These are phyloP conservation scores for Marasmarcha lunaedactyla DNA, from an alignment of 2,888 invertebrate species.

Conservation along the genomic window DNA sequence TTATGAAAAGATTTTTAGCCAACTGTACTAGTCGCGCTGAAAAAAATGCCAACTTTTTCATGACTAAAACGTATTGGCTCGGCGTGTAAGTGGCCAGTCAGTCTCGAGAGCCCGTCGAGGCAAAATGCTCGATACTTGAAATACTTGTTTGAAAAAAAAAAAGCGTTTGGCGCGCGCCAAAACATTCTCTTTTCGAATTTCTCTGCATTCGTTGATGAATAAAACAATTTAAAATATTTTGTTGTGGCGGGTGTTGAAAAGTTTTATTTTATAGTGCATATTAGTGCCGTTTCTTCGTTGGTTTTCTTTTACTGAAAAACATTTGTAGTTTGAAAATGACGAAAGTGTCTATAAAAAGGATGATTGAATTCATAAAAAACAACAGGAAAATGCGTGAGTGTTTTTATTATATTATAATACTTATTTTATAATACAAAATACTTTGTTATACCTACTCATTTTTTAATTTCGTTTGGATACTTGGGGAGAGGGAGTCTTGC, in stretches of 20 bases:
- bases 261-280: too few species aligned
- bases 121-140: slow-evolving; percentile 3
- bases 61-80: slow-evolving; percentile 11
- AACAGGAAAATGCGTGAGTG: slow-evolving; percentile 40
- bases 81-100: slow-evolving; percentile 28
- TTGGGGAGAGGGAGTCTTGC: too few species aligned
- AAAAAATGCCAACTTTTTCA: slow-evolving; percentile 9
- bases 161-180: background rate
- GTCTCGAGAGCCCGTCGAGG: slow-evolving; percentile 29
- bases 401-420: too few species aligned
- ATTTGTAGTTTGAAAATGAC: slow-evolving; percentile 26
- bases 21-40: background rate
- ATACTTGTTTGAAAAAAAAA: background rate
- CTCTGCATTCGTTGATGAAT: background rate
- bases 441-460: too few species aligned
- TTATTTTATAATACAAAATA: too few species aligned
- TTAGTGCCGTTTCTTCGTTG: too few species aligned
- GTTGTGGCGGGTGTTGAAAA: too few species aligned
- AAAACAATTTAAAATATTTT: too few species aligned
- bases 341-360: slow-evolving; percentile 24
- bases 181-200: slow-evolving; percentile 7
- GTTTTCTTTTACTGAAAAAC: too few species aligned
- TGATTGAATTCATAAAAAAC: slow-evolving; percentile 28
- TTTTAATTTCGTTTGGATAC: too few species aligned
- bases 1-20: too few species aligned